These are phyloP conservation scores for Coenonympha arcania DNA, from an alignment of 2,888 invertebrate genomes.

Conservation along the genomic window DNA sequence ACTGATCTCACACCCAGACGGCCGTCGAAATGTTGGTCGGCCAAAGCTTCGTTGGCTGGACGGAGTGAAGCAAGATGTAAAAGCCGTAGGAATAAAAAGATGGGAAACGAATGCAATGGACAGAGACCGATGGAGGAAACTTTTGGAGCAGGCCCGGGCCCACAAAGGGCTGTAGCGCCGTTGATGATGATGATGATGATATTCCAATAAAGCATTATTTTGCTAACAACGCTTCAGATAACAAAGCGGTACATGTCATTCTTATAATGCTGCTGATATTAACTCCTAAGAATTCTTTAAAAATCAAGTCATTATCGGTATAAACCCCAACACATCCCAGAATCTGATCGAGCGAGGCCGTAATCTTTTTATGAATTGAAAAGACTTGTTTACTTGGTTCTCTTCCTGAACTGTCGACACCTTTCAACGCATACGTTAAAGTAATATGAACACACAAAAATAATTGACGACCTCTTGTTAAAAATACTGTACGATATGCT, in stretches of 20 bases:
- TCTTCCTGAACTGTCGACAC: slow-evolving; percentile 36
- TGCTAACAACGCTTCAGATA: not conserved
- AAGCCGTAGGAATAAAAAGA: too few species aligned
- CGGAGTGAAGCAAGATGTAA: too few species aligned
- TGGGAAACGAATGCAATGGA: too few species aligned
- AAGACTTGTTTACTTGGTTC: slow-evolving; percentile 31
- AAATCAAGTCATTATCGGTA: slow-evolving; percentile 14
- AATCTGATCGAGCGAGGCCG: slow-evolving; percentile 30
- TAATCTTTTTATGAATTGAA: slow-evolving; percentile 36
- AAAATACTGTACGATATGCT: slow-evolving; percentile 41
- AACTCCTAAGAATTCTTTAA: slow-evolving; percentile 14
- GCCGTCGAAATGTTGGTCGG: too few species aligned
- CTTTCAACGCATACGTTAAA: slow-evolving; percentile 41
- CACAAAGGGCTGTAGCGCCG: too few species aligned
- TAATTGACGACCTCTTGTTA: slow-evolving; percentile 49
- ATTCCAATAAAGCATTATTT: not conserved
- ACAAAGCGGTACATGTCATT: not conserved
- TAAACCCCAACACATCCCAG: slow-evolving; percentile 18
- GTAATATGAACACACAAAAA: slow-evolving; percentile 44
- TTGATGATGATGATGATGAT: not conserved
- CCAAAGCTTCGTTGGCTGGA: too few species aligned
- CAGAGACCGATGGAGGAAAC: too few species aligned
- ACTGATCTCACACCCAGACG: too few species aligned
- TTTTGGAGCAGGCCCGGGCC: too few species aligned
- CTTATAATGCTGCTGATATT: not conserved